phyloP scores from a whole-genome alignment of 2,113 vertebrate genomes.

The Zosterops pallidus region DNA sequence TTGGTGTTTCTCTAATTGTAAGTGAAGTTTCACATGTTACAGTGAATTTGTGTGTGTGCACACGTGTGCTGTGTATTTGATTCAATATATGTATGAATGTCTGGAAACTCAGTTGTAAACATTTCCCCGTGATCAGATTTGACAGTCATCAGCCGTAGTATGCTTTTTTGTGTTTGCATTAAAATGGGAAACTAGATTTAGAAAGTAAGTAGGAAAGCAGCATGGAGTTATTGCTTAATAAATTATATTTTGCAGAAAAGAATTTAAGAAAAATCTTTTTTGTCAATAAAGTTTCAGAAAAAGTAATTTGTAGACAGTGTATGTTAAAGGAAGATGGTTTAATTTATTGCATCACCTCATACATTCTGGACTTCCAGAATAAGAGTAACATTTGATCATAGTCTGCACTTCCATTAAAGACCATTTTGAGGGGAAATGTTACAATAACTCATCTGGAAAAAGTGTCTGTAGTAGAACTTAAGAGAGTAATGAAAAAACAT shows the following conservation, averaged over 20 bases:
- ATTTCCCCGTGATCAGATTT: neutral
- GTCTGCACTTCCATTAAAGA: neutral
- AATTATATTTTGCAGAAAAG: neutral
- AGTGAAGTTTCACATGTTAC: slow-evolving; percentile 39
- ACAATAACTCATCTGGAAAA: neutral
- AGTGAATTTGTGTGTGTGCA: neutral
- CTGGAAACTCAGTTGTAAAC: neutral
- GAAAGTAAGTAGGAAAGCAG: neutral
- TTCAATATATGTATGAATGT: neutral
- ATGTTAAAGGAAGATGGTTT: neutral
- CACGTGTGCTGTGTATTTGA: neutral
- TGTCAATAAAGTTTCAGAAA: neutral
- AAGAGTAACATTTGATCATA: neutral
- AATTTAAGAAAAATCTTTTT: neutral
- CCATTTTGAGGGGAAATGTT: neutral
- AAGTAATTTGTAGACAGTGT: neutral
- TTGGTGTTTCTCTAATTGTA: slow-evolving; percentile 26
- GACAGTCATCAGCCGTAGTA: neutral
- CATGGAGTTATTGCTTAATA: neutral
- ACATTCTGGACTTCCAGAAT: neutral
- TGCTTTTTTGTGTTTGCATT: neutral
- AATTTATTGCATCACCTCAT: neutral
- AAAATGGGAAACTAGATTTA: neutral
- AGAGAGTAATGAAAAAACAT: neutral
- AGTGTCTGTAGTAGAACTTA: neutral